phyloP scores from a whole-genome alignment of 2,797 vertebrate genomes.

The Enteromius argenteus region DNA sequence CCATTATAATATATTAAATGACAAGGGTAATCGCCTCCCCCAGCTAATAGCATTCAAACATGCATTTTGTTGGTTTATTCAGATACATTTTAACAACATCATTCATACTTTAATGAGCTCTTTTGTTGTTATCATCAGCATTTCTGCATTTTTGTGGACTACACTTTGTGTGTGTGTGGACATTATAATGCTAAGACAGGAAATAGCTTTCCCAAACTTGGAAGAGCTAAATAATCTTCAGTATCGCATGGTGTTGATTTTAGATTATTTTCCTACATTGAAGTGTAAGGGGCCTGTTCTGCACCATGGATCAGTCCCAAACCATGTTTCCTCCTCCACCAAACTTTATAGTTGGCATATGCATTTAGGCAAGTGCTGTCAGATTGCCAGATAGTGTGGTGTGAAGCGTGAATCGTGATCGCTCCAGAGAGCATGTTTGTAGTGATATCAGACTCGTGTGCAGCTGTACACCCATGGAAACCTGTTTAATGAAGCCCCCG shows the following conservation, averaged over 20 bases:
- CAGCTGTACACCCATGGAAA: slow-evolving; percentile 5
- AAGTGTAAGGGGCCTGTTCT: neutral
- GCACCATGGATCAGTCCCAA: neutral
- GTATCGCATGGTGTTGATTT: neutral
- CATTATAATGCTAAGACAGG: neutral
- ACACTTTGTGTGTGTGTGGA: neutral
- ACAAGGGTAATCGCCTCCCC: neutral
- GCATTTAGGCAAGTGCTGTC: slow-evolving; percentile 5
- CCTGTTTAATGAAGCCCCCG: slow-evolving; percentile 12
- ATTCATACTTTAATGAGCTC: neutral
- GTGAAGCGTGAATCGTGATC: neutral
- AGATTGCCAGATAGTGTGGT: slow-evolving; percentile 13
- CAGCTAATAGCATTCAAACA: neutral
- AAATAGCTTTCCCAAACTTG: neutral
- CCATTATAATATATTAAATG: neutral
- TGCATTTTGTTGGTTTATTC: neutral
- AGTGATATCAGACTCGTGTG: neutral
- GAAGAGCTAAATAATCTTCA: neutral
- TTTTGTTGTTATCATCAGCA: neutral
- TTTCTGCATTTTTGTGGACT: neutral
- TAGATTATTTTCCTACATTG: neutral
- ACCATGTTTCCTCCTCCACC: neutral
- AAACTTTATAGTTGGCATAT: neutral
- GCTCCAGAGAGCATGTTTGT: slow-evolving; percentile 1
- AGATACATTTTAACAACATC: neutral